Evolutionary conservation across 2,888 invertebrate species (phyloP).

Genomic region (Tetranychus piercei): DNA sequence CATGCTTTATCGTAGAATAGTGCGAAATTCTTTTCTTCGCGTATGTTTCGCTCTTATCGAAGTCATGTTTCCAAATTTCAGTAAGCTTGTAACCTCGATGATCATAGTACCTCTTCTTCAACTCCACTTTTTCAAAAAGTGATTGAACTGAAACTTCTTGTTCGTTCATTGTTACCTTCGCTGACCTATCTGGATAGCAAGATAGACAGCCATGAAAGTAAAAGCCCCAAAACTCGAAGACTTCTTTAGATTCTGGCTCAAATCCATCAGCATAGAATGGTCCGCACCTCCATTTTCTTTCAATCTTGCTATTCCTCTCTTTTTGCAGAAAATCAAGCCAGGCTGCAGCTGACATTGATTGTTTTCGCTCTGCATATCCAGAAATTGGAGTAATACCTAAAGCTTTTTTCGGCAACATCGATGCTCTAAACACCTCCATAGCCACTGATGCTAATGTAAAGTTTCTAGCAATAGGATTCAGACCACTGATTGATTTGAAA

Average conservation of each 20-base stretch:
- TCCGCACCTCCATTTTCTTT: slow-evolving; percentile 9
- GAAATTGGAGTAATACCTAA: slow-evolving; percentile 22
- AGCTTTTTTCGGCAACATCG: slow-evolving; percentile 16
- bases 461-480: slow-evolving; percentile 10
- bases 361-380: slow-evolving; percentile 19
- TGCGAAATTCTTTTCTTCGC: background rate
- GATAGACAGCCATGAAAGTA: background rate
- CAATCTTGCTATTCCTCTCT: background rate
- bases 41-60: slow-evolving; percentile 13
- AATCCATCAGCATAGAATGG: slow-evolving; percentile 13
- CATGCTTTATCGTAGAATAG: background rate
- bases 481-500: slow-evolving; percentile 9
- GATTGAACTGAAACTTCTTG: background rate
- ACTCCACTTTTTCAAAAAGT: background rate
- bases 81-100: slow-evolving; percentile 23
- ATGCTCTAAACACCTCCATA: slow-evolving; percentile 19
- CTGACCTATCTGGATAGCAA: background rate
- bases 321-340: slow-evolving; percentile 11
- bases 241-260: background rate
- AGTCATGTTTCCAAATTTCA: slow-evolving; percentile 27
- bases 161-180: background rate
- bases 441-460: slow-evolving; percentile 25
- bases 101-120: background rate
- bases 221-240: slow-evolving; percentile 13
- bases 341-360: background rate